phyloP scores from a whole-genome alignment of 2,888 invertebrate genomes.

The Sympetrum striolatum region DNA sequence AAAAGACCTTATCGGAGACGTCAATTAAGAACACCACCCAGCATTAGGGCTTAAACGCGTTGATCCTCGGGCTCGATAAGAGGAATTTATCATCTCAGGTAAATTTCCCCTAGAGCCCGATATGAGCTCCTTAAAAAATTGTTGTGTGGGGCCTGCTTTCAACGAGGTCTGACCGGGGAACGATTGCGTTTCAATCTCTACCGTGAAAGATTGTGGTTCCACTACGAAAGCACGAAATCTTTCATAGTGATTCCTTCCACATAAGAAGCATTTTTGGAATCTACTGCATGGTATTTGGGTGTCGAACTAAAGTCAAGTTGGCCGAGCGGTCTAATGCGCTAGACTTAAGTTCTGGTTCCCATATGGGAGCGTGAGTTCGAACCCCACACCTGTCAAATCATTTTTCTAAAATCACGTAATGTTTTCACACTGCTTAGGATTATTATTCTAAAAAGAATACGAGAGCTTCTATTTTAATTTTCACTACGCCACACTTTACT shows the following conservation, averaged over 20 bases:
- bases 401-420: background rate
- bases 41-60: background rate
- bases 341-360: conserved; percentile 85
- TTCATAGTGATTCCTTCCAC: too few species aligned
- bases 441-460: too few species aligned
- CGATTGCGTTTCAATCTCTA: background rate
- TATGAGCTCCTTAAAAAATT: background rate
- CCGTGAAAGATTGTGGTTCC: too few species aligned
- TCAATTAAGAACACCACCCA: background rate
- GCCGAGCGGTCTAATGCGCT: conserved; percentile 85
- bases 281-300: too few species aligned
- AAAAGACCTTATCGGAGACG: background rate
- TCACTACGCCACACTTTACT: too few species aligned
- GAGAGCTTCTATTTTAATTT: too few species aligned
- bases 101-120: background rate
- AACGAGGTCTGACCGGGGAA: background rate
- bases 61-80: background rate
- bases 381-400: conserved; percentile 75
- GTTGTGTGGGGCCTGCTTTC: background rate
- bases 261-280: too few species aligned
- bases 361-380: conserved; percentile 83
- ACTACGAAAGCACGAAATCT: too few species aligned
- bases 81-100: background rate
- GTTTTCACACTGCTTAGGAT: too few species aligned
- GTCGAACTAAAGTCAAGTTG: conserved; percentile 67